phyloP scores from a whole-genome alignment of 1,140 invertebrate species.

The Chironomus tepperi region DNA sequence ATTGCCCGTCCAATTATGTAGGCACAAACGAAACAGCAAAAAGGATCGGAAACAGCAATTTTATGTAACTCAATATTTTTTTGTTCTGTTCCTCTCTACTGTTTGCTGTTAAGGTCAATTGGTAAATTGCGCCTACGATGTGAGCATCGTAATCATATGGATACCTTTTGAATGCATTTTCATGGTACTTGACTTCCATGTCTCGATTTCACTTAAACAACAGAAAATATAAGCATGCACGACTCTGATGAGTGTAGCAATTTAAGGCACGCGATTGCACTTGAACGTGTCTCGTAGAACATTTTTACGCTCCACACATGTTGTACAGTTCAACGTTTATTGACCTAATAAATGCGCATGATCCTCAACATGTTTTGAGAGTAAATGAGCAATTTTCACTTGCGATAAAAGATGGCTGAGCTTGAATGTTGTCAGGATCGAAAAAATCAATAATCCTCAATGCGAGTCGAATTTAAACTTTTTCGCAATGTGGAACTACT shows the following conservation, averaged over 20 bases:
- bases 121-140: not conserved
- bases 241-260: not conserved
- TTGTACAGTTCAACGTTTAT: conserved; percentile 3
- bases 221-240: not conserved
- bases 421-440: not conserved
- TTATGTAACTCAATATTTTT: conserved; percentile 14
- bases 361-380: not conserved
- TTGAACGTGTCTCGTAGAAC: conserved; percentile 11
- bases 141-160: not conserved
- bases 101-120: not conserved
- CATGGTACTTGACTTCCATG: conserved; percentile 3
- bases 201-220: not conserved
- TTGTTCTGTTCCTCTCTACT: not conserved
- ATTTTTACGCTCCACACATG: not conserved
- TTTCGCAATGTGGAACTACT: not conserved
- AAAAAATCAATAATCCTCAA: not conserved
- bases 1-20: not conserved
- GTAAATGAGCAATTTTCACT: not conserved
- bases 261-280: conserved; percentile 21
- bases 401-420: not conserved
- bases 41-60: not conserved
- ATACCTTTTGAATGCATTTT: not conserved
- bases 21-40: not conserved
- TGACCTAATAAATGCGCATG: conserved; percentile 3
- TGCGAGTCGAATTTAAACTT: not conserved